Base-by-base conservation (phyloP, 2,113 vertebrate genomes). In the Halcyon malimbica region DNA sequence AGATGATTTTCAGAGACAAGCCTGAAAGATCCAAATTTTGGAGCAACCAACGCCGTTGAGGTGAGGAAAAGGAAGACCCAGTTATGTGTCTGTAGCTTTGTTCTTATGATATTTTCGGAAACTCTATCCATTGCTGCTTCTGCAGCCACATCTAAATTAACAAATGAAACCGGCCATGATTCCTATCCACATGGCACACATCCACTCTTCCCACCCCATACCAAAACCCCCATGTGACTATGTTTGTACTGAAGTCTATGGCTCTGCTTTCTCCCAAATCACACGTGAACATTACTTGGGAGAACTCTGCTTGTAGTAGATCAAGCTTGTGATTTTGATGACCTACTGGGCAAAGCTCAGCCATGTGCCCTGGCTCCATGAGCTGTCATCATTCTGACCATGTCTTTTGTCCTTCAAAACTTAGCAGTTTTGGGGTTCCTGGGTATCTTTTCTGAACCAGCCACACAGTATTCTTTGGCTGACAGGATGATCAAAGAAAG, bases 201-300 rank as follows among this genome's bases (percentile, higher is more conserved):
- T 82, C 7, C 17, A 7, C 1, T 8, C n/a, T 70, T 81, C 10
- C 41, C 11, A 56, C 3, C 1, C 8, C 10, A 11, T 16, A 21
- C 3, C 6, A 63, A 50, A 65, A 74, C 16, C 7, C 6, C 19
- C 31, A n/a, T 0, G 33, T 50, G 48, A n/a, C 18, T 50, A 4
- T 13, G 24, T 53, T 44, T 56, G 8, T 18, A 26, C 18, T 21
- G 24, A 73, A 25, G 18, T 33, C 59, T 0, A 0, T 4, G 16
- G 18, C 13, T 25, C 23, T 65, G 16, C 56, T 79, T 20, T 73
- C 28, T 57, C 37, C 42, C 28, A 48, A 76, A 86, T 41, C 21
- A 83, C 6, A 12, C 0, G 0, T 29, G 50, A 41, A 9, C 13
- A 21, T 25, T 65, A 2, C 6, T 59, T 21, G 10, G 35, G 5